Base-by-base conservation (phyloP, 2,888 invertebrate genomes). In the Galerucella pusilla region DNA sequence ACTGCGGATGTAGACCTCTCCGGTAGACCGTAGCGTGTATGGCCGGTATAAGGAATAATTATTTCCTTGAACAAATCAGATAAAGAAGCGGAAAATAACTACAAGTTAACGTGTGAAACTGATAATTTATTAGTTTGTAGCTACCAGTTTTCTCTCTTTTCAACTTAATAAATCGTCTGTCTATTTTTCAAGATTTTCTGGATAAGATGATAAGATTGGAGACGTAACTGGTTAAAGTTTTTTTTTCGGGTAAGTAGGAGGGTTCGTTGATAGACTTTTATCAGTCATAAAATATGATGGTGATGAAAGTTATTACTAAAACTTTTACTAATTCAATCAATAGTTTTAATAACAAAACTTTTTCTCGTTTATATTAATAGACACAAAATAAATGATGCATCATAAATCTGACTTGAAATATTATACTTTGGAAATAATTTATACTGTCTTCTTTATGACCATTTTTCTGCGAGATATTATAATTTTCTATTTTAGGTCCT, bases 321-420 rank as follows among this genome's bases (percentile, higher is more conserved):
- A 52, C n/a, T 52, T 52, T 1, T 14, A 10, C 52, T 14, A 52
- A 35, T 7, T 52, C 12, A 42, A n/a, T 35, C 28, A 63, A n/a
- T 25, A 63, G 42, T 63, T 35, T 63, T 35, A 42, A 63, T 14
- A 35, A 35, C 14, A 63, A 63, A 63, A 63, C 5, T 63, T 25
- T 35, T 35, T 35, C 7, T 25, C 61, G 25, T 25, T 63, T 28
- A n/a, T 52, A 52, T 52, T n/a, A n/a, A 52, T 52, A 6, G 14
- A 52, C 52, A 14, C n/a, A n/a, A 5, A 52, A 52, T 52, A n/a
- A 52, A 52, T 52, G 52, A 52, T 52, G n/a, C 35, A 52, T n/a
- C 52, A 52, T 52, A 52, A 52, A 52, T 52, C 52, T 52, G 14
- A 1, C n/a, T 52, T 6, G 52, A n/a, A 52, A 52, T 14, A 52